Conservation (phyloP, 2,888 invertebrate species). For the Drosophila conformis region DNA sequence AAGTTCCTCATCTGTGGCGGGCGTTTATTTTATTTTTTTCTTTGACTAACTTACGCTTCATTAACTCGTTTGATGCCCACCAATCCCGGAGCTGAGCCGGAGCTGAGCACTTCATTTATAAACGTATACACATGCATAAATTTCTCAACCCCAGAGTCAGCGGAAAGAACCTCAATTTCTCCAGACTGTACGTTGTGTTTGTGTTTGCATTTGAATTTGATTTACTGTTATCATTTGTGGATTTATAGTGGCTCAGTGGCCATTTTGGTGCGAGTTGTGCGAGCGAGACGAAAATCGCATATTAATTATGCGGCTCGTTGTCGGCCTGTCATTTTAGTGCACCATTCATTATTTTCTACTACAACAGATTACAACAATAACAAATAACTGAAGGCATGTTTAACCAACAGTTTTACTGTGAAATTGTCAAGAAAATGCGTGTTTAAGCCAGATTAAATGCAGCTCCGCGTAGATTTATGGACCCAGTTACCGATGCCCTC, state of each 20-base stretch:
- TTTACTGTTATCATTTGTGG: slow-evolving; percentile 69
- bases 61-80: slow-evolving; percentile 73
- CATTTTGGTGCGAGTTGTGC: slow-evolving; percentile 44
- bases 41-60: slow-evolving; percentile 58
- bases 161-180: slow-evolving; percentile 1
- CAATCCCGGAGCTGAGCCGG: neutral
- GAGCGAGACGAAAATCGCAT: slow-evolving; percentile 61
- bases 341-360: slow-evolving; percentile 58
- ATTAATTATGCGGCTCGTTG: slow-evolving; percentile 70
- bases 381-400: slow-evolving; percentile 41
- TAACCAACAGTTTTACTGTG: slow-evolving; percentile 66
- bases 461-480: slow-evolving; percentile 67
- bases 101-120: slow-evolving; percentile 52
- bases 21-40: slow-evolving; percentile 4
- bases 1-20: slow-evolving; percentile 11
- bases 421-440: slow-evolving; percentile 80
- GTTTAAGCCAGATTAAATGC: slow-evolving; percentile 80
- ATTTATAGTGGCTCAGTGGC: slow-evolving; percentile 63
- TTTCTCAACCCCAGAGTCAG: neutral
- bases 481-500: slow-evolving; percentile 20
- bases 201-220: slow-evolving; percentile 65
- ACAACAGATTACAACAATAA: slow-evolving; percentile 15
- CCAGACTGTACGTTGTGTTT: neutral
- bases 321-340: slow-evolving; percentile 53
- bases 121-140: slow-evolving; percentile 11